phyloP scores from a whole-genome alignment of 2,113 vertebrate genomes.

The Colaptes auratus region DNA sequence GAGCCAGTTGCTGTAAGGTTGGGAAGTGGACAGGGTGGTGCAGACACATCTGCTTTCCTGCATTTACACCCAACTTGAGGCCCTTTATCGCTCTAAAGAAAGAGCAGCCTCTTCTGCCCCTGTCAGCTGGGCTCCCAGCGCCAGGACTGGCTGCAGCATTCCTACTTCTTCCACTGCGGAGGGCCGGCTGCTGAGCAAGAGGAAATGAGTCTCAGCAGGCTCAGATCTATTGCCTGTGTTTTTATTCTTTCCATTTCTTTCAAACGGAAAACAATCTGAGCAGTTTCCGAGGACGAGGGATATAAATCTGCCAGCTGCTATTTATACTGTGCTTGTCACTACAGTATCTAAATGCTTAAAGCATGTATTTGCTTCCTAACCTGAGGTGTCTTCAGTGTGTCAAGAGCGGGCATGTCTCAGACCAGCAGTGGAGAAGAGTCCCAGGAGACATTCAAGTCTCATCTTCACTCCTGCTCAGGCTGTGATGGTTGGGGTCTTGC shows the following conservation, averaged over 20 bases:
- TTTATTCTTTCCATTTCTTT: conserved; percentile 39
- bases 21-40: neutral
- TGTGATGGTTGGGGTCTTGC: neutral
- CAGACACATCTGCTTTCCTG: neutral
- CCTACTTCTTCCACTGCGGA: neutral
- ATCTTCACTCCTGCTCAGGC: neutral
- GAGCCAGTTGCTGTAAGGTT: neutral
- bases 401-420: neutral
- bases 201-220: conserved; percentile 54
- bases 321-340: neutral
- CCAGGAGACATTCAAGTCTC: neutral
- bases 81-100: neutral
- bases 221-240: conserved; percentile 15
- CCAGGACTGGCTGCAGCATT: neutral
- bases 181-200: conserved; percentile 3
- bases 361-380: neutral
- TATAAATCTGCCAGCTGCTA: conserved; percentile 50
- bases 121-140: neutral
- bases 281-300: neutral
- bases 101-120: neutral
- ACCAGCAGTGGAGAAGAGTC: neutral
- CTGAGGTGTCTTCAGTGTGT: neutral
- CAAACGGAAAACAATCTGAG: conserved; percentile 22
- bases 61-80: fast-evolving
- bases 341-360: neutral